Base-by-base conservation (phyloP, 2,888 invertebrate species). In the Desoria tigrina region DNA sequence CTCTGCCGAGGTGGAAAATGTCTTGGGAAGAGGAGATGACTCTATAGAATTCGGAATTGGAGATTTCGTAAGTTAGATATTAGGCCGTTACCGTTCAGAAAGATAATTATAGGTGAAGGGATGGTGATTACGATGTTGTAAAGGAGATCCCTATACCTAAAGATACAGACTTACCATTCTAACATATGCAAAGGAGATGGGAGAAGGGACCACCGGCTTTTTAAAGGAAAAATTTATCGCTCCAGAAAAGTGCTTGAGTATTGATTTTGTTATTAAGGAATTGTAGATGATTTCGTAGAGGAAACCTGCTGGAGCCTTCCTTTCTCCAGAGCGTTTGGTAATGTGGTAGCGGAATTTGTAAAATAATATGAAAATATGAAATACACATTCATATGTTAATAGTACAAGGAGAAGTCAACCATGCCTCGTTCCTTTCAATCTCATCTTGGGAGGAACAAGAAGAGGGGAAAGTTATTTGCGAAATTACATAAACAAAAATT, bases 201-300 rank as follows among this genome's bases (percentile, higher is more conserved):
- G 45, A 45, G 21, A n/a, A 16, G 21, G 45, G 9, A 39, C 9
- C 39, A 9, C 9, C 9, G 39, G 39, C 39, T 11, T 16, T 11
- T 18, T 21, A 59, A 59, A 61, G 62, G 68, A 68, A 68, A 68
- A 68, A 68, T 65, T 68, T 65, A 68, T 68, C 59, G 63, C 32
- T n/a, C n/a, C 37, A 49, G 63, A 39, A 64, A 68, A 64, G 65
- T 65, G 59, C 66, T 66, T 59, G 58, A 45, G 50, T 69, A 75
- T 75, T 70, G 75, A 75, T 75, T 75, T 75, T 75, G 72, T 65
- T 75, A 75, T 75, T 75, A 75, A 68, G 69, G 64, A 51, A 27
- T 53, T 4, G 58, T 63, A 16, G n/a, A 45, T 45, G 45, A 45
- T 51, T 11, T 51, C 24, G 26, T 51, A 16, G 23, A 51, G 14